Base-by-base conservation (phyloP, 2,113 vertebrate genomes). In the Pseudois nayaur region DNA sequence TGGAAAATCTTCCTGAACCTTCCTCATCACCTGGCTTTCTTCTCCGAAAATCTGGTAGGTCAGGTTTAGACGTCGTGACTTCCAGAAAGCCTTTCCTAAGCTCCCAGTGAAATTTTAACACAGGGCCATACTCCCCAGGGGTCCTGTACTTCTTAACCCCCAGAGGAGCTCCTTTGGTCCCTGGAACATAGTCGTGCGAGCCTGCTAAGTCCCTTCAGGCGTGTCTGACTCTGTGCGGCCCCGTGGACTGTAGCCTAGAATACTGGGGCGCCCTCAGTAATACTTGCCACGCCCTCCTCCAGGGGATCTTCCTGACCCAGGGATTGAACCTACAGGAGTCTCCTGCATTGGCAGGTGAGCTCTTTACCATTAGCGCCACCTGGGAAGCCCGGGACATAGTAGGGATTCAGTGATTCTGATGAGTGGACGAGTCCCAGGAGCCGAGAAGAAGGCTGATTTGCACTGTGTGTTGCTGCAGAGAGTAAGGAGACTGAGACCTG, bases 31-130 rank as follows among this genome's bases (percentile, higher is more conserved):
- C n/a, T 52, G 23, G n/a, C 33, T 92, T 12, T 78, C 21, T 81
- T 89, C 79, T 52, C 57, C 12, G 57, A 67, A 43, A 40, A 89
- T 62, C 50, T 85, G 57, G 52, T 50, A 93, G 15, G 21, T 74
- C 52, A 60, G 81, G 29, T 78, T 85, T 67, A 54, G 59, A 78
- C 21, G 40, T 33, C 21, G 17, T 43, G 31, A 60, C 48, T 96
- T 84, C 54, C 48, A 84, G 48, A 89, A 95, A 29, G 50, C 21
- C 50, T 79, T 89, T 62, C 36, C 40, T 89, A 84, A 89, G 55
- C n/a, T 33, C 48, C 50, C 79, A 55, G 7, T 14, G 86, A 23
- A 57, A 16, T 45, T 64, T 86, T 79, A 36, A 36, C 36, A 48
- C 17, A n/a, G 29, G 13, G 88, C 31, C 83, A 11, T 67, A 27